These are phyloP conservation scores for Antheraea assamensis DNA, from an alignment of 2,888 invertebrate species.

Conservation along the genomic window DNA sequence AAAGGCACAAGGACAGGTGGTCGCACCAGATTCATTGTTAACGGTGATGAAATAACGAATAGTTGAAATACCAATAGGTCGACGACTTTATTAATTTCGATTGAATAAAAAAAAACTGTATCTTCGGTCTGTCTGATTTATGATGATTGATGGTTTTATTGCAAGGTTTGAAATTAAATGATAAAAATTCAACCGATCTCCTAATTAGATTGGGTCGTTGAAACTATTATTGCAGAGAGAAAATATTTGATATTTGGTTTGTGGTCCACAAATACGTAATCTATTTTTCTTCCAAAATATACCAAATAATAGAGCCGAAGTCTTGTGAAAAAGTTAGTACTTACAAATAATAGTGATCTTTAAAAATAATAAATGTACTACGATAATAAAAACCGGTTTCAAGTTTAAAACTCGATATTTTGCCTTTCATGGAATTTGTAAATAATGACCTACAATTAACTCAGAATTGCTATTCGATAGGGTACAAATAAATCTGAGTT, in stretches of 20 bases:
- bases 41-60: neutral
- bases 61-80: neutral
- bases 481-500: conserved; percentile 15
- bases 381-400: neutral
- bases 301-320: too few species aligned
- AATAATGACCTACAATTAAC: neutral
- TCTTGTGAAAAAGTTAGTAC: neutral
- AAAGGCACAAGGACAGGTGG: conserved; percentile 19
- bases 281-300: too few species aligned
- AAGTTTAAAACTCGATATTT: neutral
- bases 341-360: neutral
- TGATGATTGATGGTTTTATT: conserved; percentile 20
- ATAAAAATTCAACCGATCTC: neutral
- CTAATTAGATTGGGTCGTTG: neutral
- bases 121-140: conserved; percentile 17
- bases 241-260: too few species aligned
- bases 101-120: neutral
- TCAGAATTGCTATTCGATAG: conserved; percentile 1
- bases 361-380: neutral
- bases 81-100: conserved; percentile 2
- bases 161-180: neutral
- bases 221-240: too few species aligned
- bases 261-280: too few species aligned
- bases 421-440: conserved; percentile 10
- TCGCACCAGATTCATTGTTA: conserved; percentile 1